These are phyloP conservation scores for Aphrocallistes beatrix DNA, from an alignment of 37 sponge, comb jelly and placozoan genomes.

Conservation along the genomic window DNA sequence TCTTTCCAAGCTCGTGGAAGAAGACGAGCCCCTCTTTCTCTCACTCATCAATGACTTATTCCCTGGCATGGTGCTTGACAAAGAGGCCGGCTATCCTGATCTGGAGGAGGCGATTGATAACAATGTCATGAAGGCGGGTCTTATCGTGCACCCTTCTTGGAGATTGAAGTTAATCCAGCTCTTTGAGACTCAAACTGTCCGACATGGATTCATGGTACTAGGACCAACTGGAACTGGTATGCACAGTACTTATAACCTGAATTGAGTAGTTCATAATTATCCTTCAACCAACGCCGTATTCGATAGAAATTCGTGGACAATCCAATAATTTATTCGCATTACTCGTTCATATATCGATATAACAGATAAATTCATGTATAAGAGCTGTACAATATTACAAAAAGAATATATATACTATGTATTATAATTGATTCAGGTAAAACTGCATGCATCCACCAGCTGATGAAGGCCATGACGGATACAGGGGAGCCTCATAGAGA, in stretches of 20 bases:
- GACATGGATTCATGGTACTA: conserved; percentile 98
- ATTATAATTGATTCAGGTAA: conserved; percentile 12
- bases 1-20: conserved; percentile 93
- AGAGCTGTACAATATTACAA: too few species aligned
- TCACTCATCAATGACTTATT: conserved; percentile 88
- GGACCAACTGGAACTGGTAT: conserved; percentile 96
- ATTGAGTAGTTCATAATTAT: background rate
- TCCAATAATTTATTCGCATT: too few species aligned
- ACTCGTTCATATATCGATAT: too few species aligned
- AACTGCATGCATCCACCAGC: conserved; percentile 65
- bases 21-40: conserved; percentile 95
- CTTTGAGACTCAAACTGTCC: conserved; percentile 90
- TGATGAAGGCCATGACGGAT: conserved; percentile 90
- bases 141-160: conserved; percentile 88
- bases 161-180: conserved; percentile 90
- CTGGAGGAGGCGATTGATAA: conserved; percentile 78
- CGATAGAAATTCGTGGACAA: background rate
- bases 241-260: background rate
- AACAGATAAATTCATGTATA: too few species aligned
- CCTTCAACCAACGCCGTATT: background rate
- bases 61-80: conserved; percentile 89
- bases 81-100: conserved; percentile 88
- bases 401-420: too few species aligned
- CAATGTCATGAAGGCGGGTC: conserved; percentile 43
- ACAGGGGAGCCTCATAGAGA: conserved; percentile 83